These are phyloP conservation scores for Cynodonichthys magdalenae DNA, from an alignment of 2,797 vertebrate species.

Conservation along the genomic window DNA sequence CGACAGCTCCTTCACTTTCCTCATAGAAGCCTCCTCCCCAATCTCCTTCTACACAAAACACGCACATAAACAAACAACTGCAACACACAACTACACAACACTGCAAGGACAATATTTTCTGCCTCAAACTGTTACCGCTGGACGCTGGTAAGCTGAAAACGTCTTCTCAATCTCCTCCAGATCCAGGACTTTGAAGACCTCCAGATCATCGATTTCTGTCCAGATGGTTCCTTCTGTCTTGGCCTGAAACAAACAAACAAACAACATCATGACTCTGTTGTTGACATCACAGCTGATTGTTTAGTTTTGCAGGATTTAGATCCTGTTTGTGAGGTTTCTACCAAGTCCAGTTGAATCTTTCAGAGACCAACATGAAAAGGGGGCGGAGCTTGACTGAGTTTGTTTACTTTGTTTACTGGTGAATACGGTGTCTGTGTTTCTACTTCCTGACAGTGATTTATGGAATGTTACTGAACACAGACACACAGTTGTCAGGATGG, in stretches of 20 bases:
- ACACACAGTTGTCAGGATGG: background rate
- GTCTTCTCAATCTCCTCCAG: slow-evolving; percentile 92
- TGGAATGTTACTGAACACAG: background rate
- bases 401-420: background rate
- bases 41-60: slow-evolving; percentile 49
- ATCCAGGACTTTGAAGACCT: slow-evolving; percentile 91
- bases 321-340: background rate
- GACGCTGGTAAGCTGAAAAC: slow-evolving; percentile 96
- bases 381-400: no score
- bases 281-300: no score
- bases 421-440: background rate
- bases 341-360: background rate
- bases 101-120: no score
- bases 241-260: slow-evolving; percentile 77
- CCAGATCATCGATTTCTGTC: slow-evolving; percentile 89
- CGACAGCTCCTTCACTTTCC: slow-evolving; percentile 91
- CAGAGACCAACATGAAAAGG: background rate
- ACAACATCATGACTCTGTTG: background rate
- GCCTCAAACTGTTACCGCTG: slow-evolving; percentile 81
- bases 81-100: background rate
- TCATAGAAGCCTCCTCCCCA: slow-evolving; percentile 41
- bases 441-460: background rate
- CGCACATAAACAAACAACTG: background rate
- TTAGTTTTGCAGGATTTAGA: background rate
- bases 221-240: slow-evolving; percentile 92